phyloP scores from a whole-genome alignment of 1,140 invertebrate species.

The Nephila pilipes region DNA sequence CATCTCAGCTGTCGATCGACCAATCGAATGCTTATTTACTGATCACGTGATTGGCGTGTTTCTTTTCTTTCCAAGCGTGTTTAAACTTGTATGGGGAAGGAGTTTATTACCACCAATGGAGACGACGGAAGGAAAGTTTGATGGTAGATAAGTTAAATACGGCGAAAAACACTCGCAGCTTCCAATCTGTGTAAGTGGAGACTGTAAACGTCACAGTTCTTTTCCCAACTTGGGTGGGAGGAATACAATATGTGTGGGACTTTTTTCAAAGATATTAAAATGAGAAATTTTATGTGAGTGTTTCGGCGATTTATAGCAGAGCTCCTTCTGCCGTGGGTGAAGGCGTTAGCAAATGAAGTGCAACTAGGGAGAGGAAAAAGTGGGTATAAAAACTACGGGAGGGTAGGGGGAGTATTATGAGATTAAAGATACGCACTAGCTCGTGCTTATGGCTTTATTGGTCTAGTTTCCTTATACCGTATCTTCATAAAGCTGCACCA shows the following conservation, averaged over 20 bases:
- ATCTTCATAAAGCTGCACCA: neutral
- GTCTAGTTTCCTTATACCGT: neutral
- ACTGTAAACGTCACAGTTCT: slow-evolving; percentile 45
- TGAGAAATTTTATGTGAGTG: slow-evolving; percentile 66
- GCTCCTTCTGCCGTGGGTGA: neutral
- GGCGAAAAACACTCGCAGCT: slow-evolving; percentile 43
- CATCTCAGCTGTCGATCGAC: slow-evolving; percentile 14
- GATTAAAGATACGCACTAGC: slow-evolving; percentile 39
- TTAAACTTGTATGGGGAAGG: slow-evolving; percentile 44
- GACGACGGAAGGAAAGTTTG: slow-evolving; percentile 34
- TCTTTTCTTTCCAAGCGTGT: slow-evolving; percentile 44
- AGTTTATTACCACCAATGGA: slow-evolving; percentile 57
- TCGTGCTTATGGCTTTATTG: neutral
- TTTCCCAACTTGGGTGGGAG: neutral
- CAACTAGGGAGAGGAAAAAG: too few species aligned
- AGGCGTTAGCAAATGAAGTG: slow-evolving; percentile 53
- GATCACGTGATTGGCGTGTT: slow-evolving; percentile 38
- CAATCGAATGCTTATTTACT: slow-evolving; percentile 40
- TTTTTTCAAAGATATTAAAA: slow-evolving; percentile 53
- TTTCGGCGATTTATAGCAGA: slow-evolving; percentile 63
- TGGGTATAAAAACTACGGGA: neutral
- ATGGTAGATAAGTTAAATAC: slow-evolving; percentile 64
- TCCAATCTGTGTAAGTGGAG: slow-evolving; percentile 69
- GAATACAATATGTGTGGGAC: slow-evolving; percentile 29
- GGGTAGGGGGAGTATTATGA: neutral